Evolutionary conservation across 2,113 vertebrate genomes (phyloP).

Genomic region (Helogale parvula): DNA sequence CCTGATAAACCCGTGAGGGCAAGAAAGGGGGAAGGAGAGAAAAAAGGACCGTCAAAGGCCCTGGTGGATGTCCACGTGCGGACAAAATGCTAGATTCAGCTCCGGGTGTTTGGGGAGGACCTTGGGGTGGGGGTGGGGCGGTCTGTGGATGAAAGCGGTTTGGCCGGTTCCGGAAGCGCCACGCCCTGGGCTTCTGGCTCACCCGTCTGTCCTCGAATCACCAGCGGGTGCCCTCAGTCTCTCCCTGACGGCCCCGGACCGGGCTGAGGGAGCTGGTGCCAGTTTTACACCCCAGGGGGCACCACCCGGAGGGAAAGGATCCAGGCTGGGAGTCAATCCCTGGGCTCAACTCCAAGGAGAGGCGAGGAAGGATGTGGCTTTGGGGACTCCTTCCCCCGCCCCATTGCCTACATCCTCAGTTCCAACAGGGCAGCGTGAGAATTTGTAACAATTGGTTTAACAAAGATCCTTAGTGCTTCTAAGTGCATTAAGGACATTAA

Average conservation of each 20-base stretch:
- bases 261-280: background rate
- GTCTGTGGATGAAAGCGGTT: no score
- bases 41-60: background rate
- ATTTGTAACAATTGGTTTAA: background rate
- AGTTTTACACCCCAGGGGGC: background rate
- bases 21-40: background rate
- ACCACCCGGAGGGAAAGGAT: background rate
- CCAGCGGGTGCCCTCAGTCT: background rate
- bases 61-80: background rate
- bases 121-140: fast-evolving
- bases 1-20: background rate
- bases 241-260: background rate
- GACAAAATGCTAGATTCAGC: background rate
- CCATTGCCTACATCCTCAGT: background rate
- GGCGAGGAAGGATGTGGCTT: background rate
- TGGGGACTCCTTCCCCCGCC: background rate
- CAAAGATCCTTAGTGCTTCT: background rate
- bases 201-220: background rate
- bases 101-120: background rate
- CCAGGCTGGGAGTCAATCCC: background rate
- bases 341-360: background rate
- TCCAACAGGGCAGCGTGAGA: background rate
- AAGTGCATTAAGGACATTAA: background rate
- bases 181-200: background rate
- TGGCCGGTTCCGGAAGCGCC: fast-evolving